Evolutionary conservation across 2,888 invertebrate species (phyloP).

Genomic region (Yponomeuta malinellus): DNA sequence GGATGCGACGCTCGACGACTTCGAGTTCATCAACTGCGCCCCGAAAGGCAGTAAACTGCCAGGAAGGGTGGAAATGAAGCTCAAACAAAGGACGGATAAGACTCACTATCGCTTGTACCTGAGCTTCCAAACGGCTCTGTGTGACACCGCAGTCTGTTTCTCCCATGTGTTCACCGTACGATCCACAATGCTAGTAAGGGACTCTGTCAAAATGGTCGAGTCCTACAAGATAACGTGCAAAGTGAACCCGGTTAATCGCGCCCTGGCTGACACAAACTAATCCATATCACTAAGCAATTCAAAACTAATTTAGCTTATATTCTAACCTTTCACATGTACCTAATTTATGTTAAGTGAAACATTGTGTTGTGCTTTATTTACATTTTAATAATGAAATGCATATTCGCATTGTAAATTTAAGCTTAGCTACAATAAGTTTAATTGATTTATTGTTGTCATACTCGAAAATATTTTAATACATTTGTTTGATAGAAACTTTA

Average conservation of each 20-base stretch:
- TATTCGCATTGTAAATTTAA: background rate
- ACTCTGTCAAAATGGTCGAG: slow-evolving; percentile 64
- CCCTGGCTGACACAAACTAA: background rate
- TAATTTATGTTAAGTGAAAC: slow-evolving; percentile 9
- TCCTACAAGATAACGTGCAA: slow-evolving; percentile 69
- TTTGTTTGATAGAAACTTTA: background rate
- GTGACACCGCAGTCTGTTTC: slow-evolving; percentile 55
- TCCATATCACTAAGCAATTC: background rate
- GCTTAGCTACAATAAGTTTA: background rate
- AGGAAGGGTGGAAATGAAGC: slow-evolving; percentile 63
- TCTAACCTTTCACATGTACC: slow-evolving; percentile 1
- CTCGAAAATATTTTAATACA: slow-evolving; percentile 7
- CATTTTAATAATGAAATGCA: background rate
- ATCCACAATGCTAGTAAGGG: slow-evolving; percentile 60
- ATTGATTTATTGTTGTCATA: slow-evolving; percentile 4
- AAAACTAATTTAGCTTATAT: background rate
- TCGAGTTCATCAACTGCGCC: slow-evolving; percentile 53
- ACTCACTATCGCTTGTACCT: slow-evolving; percentile 65
- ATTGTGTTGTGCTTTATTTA: background rate
- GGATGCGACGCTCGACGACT: slow-evolving; percentile 59
- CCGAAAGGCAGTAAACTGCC: slow-evolving; percentile 55
- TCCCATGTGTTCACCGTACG: slow-evolving; percentile 60
- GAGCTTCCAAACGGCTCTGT: slow-evolving; percentile 61
- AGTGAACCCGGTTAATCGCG: slow-evolving; percentile 58
- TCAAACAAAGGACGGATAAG: slow-evolving; percentile 56